Evolutionary conservation across 2,113 vertebrate genomes (phyloP).

Genomic region (Siniperca chuatsi): DNA sequence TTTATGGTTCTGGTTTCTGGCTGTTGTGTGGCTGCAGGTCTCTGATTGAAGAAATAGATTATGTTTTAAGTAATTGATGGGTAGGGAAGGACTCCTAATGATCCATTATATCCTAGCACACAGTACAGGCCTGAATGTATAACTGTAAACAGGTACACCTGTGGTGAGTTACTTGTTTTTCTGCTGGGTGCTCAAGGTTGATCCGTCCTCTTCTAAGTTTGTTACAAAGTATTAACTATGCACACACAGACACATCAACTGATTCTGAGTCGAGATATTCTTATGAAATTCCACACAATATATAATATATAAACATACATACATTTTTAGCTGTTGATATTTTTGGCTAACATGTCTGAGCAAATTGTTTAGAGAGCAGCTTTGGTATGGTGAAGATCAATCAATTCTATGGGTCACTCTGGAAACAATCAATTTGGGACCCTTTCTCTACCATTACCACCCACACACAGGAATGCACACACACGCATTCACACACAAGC

Average conservation of each 20-base stretch:
- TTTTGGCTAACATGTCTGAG: conserved; percentile 22
- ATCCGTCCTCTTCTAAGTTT: not conserved
- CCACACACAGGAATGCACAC: conserved; percentile 33
- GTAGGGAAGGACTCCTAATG: conserved; percentile 19
- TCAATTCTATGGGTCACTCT: conserved; percentile 67
- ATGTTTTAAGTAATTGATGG: conserved; percentile 28
- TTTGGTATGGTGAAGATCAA: conserved; percentile 64
- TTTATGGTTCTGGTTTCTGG: conserved; percentile 38
- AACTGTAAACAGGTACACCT: conserved; percentile 21
- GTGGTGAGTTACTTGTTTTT: not conserved
- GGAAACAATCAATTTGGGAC: conserved; percentile 76
- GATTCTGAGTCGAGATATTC: not conserved
- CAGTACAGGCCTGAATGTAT: not conserved
- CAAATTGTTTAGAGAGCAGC: conserved; percentile 47
- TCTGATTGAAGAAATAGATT: conserved; percentile 42
- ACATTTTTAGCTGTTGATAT: conserved; percentile 2
- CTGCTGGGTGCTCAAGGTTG: not conserved
- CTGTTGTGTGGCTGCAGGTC: conserved; percentile 15
- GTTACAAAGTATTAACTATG: not conserved
- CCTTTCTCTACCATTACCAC: conserved; percentile 57
- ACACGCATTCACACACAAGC: not conserved
- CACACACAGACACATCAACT: not conserved
- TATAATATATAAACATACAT: not conserved
- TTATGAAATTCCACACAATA: not conserved
- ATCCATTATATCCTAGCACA: not conserved